Evolutionary conservation across 2,113 vertebrate genomes (phyloP).

Genomic region (rabbit (Oryctolagus cuniculus)): mOryCun1.1 NC_091435.1:65921001-65921500

Average conservation of each 20-base stretch:
- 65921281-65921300: background rate
- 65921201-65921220: background rate
- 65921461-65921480: fast-evolving
- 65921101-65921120: background rate
- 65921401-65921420: too few relatives aligned
- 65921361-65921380: background rate
- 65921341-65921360: background rate
- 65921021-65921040: background rate
- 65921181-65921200: background rate
- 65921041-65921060: background rate
- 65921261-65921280: background rate
- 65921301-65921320: background rate
- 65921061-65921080: background rate
- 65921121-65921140: background rate
- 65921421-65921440: background rate
- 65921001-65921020: background rate
- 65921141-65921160: background rate
- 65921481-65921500: background rate
- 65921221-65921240: background rate
- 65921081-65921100: too few relatives aligned
- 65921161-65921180: background rate
- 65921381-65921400: background rate
- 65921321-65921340: background rate
- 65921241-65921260: background rate
- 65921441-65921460: too few relatives aligned